Evolutionary conservation across 2,888 invertebrate genomes (phyloP).

Genomic region (Dromius quadrimaculatus): DNA sequence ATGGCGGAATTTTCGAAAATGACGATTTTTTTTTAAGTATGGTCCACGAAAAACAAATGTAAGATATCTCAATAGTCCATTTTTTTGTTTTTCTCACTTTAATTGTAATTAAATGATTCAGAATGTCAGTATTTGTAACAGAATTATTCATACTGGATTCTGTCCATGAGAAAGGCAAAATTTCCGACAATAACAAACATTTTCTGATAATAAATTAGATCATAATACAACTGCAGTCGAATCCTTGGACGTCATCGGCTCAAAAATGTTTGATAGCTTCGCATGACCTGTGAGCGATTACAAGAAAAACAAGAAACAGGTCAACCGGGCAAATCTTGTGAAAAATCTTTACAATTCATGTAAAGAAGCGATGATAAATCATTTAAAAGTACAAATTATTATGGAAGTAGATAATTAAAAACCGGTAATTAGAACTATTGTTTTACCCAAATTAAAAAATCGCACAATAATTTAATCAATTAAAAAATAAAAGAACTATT

Average conservation of each 20-base stretch:
- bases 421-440: not conserved
- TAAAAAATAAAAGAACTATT: not conserved
- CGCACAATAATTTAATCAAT: not conserved
- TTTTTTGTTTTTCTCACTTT: too few species aligned
- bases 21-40: too few species aligned
- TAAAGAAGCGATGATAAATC: not conserved
- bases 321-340: conserved; percentile 18
- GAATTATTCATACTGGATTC: too few species aligned
- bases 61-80: too few species aligned
- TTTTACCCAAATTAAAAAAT: not conserved
- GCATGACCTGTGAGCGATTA: conserved; percentile 26
- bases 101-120: too few species aligned
- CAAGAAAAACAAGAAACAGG: conserved; percentile 37
- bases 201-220: conserved; percentile 34
- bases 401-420: not conserved
- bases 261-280: conserved; percentile 7
- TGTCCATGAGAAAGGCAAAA: conserved; percentile 11
- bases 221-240: conserved; percentile 25
- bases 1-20: too few species aligned
- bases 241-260: conserved; percentile 14
- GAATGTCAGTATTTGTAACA: too few species aligned
- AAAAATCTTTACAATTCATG: conserved; percentile 17
- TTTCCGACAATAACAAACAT: conserved; percentile 25
- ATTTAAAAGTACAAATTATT: not conserved
- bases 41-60: too few species aligned